Base-by-base conservation (phyloP, 2,888 invertebrate genomes). In the Bedellia somnulentella region DNA sequence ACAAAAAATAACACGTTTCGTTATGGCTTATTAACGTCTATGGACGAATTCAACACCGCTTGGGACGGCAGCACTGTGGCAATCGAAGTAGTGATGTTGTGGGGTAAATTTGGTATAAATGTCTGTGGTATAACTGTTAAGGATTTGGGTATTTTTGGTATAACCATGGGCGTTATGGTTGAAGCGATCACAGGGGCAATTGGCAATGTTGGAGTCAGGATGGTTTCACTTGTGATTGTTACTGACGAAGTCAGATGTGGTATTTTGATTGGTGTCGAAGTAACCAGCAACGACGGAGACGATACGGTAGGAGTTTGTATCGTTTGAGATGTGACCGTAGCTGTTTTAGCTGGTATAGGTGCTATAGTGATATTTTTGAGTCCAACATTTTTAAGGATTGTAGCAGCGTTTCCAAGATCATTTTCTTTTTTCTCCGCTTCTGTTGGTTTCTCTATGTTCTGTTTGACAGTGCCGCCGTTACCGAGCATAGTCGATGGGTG, bases 91-190 rank as follows among this genome's bases (percentile, higher is more conserved):
- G 43, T 33, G 26, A 44, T 30, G 3, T 38, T 39, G 27, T 46
- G 46, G 5, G 46, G 35, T 13, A 44, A 8, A 11, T 9, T 10
- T 3, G 49, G 16, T 18, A 49, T 39, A 9, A 56, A 42, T 4
- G 55, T 52, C 37, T 89, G 88, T 8, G 88, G 87, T 46, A 89
- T 89, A 31, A 90, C 88, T 1, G 89, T 89, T 41, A 90, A 56
- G 2, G 87, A 87, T 55, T 86, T 88, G 15, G 90, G 90, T 51
- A 89, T 87, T 60, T 87, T 87, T 28, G 89, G 87, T 71, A 89
- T 67, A 31, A 82, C 63, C 52, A 66, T 49, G 32, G 57, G 55
- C 13, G 48, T 36, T 26, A 45, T 35, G 1, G 43, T 52, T 1
- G 61, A 43, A 3, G 49, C 41, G 41, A 71, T 52, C 3, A 50